Percentiles rank a stretch among this genome's conserved stretches.
Evolutionary conservation across 2,113 vertebrate species (phyloP).

Genomic region (Mus spicilegus): DNA sequence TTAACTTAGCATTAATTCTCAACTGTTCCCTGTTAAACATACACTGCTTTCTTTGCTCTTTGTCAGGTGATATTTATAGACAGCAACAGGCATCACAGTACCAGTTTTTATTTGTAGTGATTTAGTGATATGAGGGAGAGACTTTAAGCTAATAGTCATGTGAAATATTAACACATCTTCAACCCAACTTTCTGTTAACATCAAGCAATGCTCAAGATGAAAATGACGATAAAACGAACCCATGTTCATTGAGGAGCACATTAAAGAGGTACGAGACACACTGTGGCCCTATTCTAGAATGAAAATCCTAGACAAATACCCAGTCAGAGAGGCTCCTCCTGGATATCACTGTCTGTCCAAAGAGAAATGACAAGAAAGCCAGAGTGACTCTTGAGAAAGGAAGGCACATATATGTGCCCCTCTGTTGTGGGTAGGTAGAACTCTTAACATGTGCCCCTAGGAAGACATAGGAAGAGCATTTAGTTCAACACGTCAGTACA

Average conservation of each 20-base stretch:
- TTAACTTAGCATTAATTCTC: constrained; percentile 83
- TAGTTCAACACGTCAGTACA: not conserved
- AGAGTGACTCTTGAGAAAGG: not conserved
- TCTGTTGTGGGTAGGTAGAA: not conserved
- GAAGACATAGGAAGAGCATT: not conserved
- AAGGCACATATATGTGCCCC: not conserved
- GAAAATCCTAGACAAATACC: not conserved
- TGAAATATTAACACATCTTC: constrained; percentile 41
- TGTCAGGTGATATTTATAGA: constrained; percentile 64
- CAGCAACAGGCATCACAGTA: not conserved
- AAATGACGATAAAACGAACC: not conserved
- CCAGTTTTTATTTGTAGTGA: constrained; percentile 44
- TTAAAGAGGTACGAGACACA: not conserved
- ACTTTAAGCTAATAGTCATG: constrained; percentile 58
- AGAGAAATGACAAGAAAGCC: not conserved
- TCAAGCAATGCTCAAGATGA: constrained; percentile 11
- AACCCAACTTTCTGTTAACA: not conserved
- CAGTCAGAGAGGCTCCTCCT: not conserved
- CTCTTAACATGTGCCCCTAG: not conserved
- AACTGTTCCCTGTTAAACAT: constrained; percentile 67
- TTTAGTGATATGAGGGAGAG: constrained; percentile 28
- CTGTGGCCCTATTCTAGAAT: not conserved
- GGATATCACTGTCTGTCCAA: not conserved
- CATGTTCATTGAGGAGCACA: not conserved
- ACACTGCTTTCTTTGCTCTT: constrained; percentile 69